These are phyloP conservation scores for Antheraea pernyi DNA, from an alignment of 1,140 invertebrate genomes.

Conservation along the genomic window DNA sequence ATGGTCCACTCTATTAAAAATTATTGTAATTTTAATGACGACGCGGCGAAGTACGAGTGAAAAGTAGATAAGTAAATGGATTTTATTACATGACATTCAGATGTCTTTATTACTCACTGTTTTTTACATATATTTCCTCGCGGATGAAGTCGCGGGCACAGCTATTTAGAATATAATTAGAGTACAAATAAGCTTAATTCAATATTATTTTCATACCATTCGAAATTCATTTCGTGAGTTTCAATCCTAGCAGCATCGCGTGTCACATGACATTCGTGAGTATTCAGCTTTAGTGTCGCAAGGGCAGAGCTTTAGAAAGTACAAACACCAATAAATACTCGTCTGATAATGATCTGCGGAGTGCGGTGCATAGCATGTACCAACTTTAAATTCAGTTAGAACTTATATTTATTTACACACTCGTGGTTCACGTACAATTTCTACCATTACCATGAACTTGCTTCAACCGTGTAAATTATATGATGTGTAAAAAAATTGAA, in stretches of 20 bases:
- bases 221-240: not conserved
- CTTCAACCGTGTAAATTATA: constrained; percentile 14
- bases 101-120: too few species aligned
- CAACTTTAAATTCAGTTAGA: constrained; percentile 43
- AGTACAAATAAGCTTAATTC: too few species aligned
- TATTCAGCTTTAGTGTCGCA: constrained; percentile 39
- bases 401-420: constrained; percentile 11
- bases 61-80: too few species aligned
- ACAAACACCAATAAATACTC: constrained; percentile 71
- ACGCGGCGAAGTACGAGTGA: too few species aligned
- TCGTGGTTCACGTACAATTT: not conserved
- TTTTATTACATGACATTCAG: too few species aligned
- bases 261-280: constrained; percentile 55
- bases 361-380: constrained; percentile 10
- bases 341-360: constrained; percentile 76
- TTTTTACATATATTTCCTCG: too few species aligned
- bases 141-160: too few species aligned
- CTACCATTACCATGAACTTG: constrained; percentile 4
- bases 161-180: too few species aligned
- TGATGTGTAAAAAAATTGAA: constrained; percentile 12
- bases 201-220: not conserved
- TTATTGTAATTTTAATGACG: too few species aligned
- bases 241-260: constrained; percentile 40
- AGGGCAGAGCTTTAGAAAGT: constrained; percentile 36
- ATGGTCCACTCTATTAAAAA: too few species aligned